Evolutionary conservation across 2,888 invertebrate species (phyloP).

Genomic region (Plagiodera versicolora): DNA sequence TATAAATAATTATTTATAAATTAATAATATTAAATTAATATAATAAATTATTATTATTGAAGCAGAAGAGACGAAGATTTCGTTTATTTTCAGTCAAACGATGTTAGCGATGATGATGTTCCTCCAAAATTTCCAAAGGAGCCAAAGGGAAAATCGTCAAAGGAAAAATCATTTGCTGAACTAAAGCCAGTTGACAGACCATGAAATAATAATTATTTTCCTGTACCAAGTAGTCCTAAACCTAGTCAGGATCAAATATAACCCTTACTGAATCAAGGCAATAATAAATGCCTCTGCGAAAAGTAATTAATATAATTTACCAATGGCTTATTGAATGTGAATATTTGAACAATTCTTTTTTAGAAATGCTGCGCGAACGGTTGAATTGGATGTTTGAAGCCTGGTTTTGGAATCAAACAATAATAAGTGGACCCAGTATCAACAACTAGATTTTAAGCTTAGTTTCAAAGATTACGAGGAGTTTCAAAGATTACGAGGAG

Average conservation of each 20-base stretch:
- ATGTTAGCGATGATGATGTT: conserved; percentile 5
- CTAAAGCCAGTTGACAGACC: conserved; percentile 14
- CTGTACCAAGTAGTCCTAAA: too few species aligned
- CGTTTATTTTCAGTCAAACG: neutral
- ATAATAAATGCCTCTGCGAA: conserved; percentile 10
- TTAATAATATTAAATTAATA: conserved; percentile 3
- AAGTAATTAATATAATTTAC: conserved; percentile 7
- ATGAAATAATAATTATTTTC: conserved; percentile 11
- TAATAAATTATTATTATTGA: neutral
- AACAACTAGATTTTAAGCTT: conserved; percentile 1
- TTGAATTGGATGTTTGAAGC: conserved; percentile 2
- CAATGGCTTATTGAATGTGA: conserved; percentile 10
- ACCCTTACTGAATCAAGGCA: conserved; percentile 9
- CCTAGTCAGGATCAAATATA: conserved; percentile 11
- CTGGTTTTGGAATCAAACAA: conserved; percentile 5
- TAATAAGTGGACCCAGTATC: conserved; percentile 1
- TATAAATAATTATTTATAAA: conserved; percentile 2
- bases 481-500: too few species aligned
- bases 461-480: neutral
- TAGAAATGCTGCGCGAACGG: conserved; percentile 8
- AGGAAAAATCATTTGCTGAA: conserved; percentile 13
- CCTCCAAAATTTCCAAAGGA: conserved; percentile 31
- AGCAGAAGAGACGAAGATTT: conserved; percentile 5
- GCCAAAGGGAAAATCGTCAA: too few species aligned
- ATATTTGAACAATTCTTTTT: conserved; percentile 7